Percentiles rank a stretch among this genome's conserved stretches.
phyloP scores from a whole-genome alignment of 2,888 invertebrate species.

The Pristionchus arcanus region DNA sequence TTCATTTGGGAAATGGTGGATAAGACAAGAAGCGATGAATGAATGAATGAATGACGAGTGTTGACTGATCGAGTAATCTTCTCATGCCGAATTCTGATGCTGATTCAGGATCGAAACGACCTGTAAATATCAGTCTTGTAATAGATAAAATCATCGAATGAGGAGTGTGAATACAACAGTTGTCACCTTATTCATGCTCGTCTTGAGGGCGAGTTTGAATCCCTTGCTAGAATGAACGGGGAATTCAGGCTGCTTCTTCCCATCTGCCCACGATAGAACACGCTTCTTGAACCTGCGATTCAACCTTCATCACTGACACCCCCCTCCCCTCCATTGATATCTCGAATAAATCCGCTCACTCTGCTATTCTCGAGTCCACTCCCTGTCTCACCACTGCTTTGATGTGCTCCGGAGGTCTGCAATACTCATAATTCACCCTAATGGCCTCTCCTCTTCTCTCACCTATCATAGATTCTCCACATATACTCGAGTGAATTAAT shows the following conservation, averaged over 20 bases:
- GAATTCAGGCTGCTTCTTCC: conserved; percentile 47
- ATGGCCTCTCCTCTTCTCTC: not conserved
- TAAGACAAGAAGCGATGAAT: conserved; percentile 22
- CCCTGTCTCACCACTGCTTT: conserved; percentile 2
- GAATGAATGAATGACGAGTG: not conserved
- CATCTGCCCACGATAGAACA: conserved; percentile 41
- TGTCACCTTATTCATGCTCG: conserved; percentile 32
- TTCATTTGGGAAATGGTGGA: not conserved
- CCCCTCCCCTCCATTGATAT: not conserved
- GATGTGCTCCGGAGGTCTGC: conserved; percentile 26
- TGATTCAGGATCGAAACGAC: conserved; percentile 13
- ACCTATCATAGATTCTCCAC: conserved; percentile 41
- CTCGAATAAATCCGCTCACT: not conserved
- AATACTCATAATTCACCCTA: not conserved
- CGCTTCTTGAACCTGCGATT: conserved; percentile 18
- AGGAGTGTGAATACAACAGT: not conserved
- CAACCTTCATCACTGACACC: no score
- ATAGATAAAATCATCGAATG: not conserved
- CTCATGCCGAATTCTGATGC: not conserved
- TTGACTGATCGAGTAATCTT: not conserved
- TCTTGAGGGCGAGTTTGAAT: conserved; percentile 56
- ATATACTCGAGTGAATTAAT: conserved; percentile 58
- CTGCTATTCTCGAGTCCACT: conserved; percentile 18
- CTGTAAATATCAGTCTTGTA: not conserved
- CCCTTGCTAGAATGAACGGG: conserved; percentile 55